Conservation (phyloP, 2,888 invertebrate species). For the Ditylenchus weischeri region DNA sequence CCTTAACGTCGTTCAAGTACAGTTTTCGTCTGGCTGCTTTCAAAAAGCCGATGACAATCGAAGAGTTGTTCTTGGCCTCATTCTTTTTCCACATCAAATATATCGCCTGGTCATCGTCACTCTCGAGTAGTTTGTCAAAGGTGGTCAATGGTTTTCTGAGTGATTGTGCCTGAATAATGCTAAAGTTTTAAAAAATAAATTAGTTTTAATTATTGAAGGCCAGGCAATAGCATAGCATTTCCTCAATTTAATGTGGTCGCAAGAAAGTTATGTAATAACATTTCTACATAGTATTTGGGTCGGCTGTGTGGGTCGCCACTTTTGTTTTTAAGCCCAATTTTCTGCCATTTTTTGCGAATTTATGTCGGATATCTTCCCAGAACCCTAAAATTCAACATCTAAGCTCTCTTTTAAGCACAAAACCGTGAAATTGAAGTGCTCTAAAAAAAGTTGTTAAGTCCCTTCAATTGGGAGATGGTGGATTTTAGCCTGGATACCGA, state of each 20-base stretch:
- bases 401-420: too few species aligned
- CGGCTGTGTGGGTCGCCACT: too few species aligned
- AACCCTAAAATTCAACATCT: too few species aligned
- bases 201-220: too few species aligned
- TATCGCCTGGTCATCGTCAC: slow-evolving; percentile 48
- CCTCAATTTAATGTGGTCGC: not conserved
- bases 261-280: not conserved
- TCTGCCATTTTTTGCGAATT: too few species aligned
- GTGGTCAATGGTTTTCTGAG: slow-evolving; percentile 51
- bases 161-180: slow-evolving; percentile 48
- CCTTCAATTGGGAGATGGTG: too few species aligned
- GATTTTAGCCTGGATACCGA: too few species aligned
- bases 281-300: too few species aligned
- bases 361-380: too few species aligned
- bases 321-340: not conserved
- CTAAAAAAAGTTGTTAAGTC: too few species aligned
- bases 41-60: slow-evolving; percentile 12
- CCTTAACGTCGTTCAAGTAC: slow-evolving; percentile 63
- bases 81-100: slow-evolving; percentile 53
- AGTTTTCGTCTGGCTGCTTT: slow-evolving; percentile 63
- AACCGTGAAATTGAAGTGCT: too few species aligned
- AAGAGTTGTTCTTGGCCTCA: slow-evolving; percentile 9
- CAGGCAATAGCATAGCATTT: not conserved
- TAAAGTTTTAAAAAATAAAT: not conserved
- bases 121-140: slow-evolving; percentile 52